Base-by-base conservation (phyloP, 2,113 vertebrate species). In the Eublepharis macularius region DNA sequence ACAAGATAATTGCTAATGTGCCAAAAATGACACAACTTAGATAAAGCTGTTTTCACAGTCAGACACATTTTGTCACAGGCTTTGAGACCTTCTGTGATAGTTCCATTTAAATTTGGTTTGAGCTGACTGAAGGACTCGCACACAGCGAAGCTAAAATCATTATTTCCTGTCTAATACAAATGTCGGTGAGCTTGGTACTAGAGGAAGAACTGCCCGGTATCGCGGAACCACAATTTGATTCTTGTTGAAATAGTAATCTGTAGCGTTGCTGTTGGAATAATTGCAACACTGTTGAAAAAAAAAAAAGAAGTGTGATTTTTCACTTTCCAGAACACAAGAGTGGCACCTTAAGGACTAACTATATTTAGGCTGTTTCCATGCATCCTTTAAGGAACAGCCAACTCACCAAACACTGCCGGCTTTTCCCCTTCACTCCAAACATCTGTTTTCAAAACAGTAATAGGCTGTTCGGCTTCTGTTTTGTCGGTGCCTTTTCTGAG, bases 191-290 rank as follows among this genome's bases (percentile, higher is more conserved):
- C 51, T 11, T 83, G 1, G 24, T 54, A 17, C 41, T 69, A 57
- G 76, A 89, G 86, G 72, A 87, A 76, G 10, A 77, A 79, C n/a
- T 88, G n/a, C 69, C 86, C 76, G 77, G 74, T 80, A 82, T 74
- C 74, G 45, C 73, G 1, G 83, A 77, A 24, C 29, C 29, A 70
- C 80, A 90, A 83, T 81, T 83, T 76, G 63, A 68, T 21, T 81
- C n/a, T 41, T 57, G 90, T 86, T 79, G 81, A 63, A 66, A 78
- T 90, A 29, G 24, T 86, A 65, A 7, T 85, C 54, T 73, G 2
- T 82, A 24, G 34, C 1, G 1, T 34, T 83, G 32, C 80, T 86
- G 49, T 65, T 0, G 57, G 68, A 80, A 66, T 69, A 45, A 32
- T 24, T 41, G 51, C 77, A 69, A 88, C 72, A n/a, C 49, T 39